Evolutionary conservation across 1,140 invertebrate species (phyloP).

Genomic region (Lordiphosa stackelbergi): DNA sequence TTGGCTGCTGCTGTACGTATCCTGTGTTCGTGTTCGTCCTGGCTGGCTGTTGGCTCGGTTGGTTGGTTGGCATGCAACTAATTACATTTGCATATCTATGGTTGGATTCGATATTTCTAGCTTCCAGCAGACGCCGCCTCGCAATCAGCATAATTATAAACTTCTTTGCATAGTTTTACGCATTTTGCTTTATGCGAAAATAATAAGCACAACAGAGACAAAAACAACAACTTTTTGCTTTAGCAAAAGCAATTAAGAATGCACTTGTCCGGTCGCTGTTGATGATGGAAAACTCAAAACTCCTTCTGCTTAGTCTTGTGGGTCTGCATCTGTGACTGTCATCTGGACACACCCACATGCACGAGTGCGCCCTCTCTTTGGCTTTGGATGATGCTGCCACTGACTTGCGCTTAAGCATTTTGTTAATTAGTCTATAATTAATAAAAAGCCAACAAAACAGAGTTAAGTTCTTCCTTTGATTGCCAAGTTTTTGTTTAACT

Average conservation of each 20-base stretch:
- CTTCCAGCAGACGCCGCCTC: slow-evolving; percentile 23
- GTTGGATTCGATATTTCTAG: slow-evolving; percentile 39
- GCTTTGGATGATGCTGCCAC: slow-evolving; percentile 19
- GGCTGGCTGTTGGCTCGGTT: slow-evolving; percentile 3
- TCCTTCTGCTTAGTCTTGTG: slow-evolving; percentile 20
- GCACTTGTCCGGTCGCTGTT: slow-evolving; percentile 42
- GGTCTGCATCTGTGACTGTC: slow-evolving; percentile 26
- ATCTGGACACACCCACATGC: slow-evolving; percentile 54
- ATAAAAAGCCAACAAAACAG: slow-evolving; percentile 26
- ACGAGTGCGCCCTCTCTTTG: slow-evolving; percentile 45
- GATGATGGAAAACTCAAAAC: slow-evolving; percentile 14
- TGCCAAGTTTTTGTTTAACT: slow-evolving; percentile 34
- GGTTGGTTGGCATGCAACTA: slow-evolving; percentile 61
- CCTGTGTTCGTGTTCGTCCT: slow-evolving; percentile 18
- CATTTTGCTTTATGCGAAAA: slow-evolving; percentile 48
- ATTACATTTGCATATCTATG: slow-evolving; percentile 74
- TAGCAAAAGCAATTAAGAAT: slow-evolving; percentile 54
- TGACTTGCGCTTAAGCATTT: slow-evolving; percentile 38
- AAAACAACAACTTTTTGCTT: slow-evolving; percentile 5
- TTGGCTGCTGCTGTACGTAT: slow-evolving; percentile 51
- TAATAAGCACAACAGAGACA: slow-evolving; percentile 26
- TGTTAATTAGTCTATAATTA: slow-evolving; percentile 68
- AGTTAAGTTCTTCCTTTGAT: slow-evolving; percentile 27
- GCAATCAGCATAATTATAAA: slow-evolving; percentile 74
- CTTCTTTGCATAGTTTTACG: slow-evolving; percentile 48